Evolutionary conservation across 2,888 invertebrate species (phyloP).

Genomic region (Tinea semifulvella): DNA sequence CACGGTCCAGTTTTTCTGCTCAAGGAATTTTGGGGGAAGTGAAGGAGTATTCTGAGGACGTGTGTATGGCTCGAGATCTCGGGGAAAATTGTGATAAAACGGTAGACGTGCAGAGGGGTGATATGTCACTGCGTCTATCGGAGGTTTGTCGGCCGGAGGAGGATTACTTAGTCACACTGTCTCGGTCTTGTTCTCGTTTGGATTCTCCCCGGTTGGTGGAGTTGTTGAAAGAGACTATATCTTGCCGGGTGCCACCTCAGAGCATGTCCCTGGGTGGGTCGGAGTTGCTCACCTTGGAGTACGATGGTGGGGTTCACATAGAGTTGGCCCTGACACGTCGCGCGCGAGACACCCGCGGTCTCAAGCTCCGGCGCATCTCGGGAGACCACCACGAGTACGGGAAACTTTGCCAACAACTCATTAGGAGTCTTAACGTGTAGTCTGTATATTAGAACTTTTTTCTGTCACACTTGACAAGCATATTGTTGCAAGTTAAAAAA

Average conservation of each 20-base stretch:
- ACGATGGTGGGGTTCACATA: conserved; percentile 86
- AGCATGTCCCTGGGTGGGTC: conserved; percentile 57
- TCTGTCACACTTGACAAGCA: too few species aligned
- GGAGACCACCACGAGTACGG: conserved; percentile 90
- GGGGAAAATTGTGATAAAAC: conserved; percentile 41
- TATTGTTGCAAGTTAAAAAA: too few species aligned
- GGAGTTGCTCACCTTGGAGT: conserved; percentile 63
- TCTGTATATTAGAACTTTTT: too few species aligned
- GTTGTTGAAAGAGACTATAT: conserved; percentile 81
- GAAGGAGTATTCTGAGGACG: conserved; percentile 50
- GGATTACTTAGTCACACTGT: conserved; percentile 78
- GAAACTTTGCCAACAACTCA: conserved; percentile 86
- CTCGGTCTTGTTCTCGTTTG: conserved; percentile 81
- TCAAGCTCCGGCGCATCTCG: conserved; percentile 86
- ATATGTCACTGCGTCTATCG: conserved; percentile 49
- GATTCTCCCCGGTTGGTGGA: conserved; percentile 83
- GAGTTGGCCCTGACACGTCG: conserved; percentile 82
- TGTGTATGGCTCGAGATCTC: conserved; percentile 45
- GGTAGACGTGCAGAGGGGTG: conserved; percentile 51
- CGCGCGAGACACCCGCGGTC: conserved; percentile 76
- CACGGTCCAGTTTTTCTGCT: conserved; percentile 52
- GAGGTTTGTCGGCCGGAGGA: conserved; percentile 51
- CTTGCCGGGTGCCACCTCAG: conserved; percentile 77
- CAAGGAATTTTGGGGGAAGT: conserved; percentile 54
- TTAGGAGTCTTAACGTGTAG: conserved; percentile 84